Evolutionary conservation across 2,113 vertebrate genomes (phyloP).

Genomic region (Proterorhinus semilunaris): DNA sequence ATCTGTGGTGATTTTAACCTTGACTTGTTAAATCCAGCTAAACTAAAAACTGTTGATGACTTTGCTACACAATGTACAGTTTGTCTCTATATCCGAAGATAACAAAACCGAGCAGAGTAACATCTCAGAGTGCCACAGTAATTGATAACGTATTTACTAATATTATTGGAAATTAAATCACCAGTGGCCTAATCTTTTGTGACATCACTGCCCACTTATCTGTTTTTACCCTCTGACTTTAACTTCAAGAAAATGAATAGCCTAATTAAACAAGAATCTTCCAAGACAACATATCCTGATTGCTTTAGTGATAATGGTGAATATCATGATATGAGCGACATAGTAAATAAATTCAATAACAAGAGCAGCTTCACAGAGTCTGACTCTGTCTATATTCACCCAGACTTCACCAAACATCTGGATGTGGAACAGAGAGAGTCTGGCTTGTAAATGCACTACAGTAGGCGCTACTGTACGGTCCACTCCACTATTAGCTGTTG

Average conservation of each 20-base stretch:
- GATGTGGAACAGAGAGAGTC: constrained; percentile 29
- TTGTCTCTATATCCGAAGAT: neutral
- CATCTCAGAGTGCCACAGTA: neutral
- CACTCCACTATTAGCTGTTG: constrained; percentile 59
- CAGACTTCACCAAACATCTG: constrained; percentile 60
- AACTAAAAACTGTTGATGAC: neutral
- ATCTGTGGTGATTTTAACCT: neutral
- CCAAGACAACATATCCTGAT: too few relatives aligned
- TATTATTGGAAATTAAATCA: neutral
- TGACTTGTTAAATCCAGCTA: neutral
- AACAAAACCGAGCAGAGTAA: neutral
- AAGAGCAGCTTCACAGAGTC: constrained; percentile 34
- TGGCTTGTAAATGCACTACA: constrained; percentile 52
- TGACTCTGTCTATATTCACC: constrained; percentile 56
- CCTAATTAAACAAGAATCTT: too few relatives aligned
- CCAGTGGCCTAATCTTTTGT: neutral
- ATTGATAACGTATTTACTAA: neutral
- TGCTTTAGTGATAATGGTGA: too few relatives aligned
- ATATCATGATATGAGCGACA: too few relatives aligned
- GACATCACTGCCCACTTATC: neutral
- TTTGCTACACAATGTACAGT: neutral
- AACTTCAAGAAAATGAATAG: neutral
- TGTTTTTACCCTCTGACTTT: neutral
- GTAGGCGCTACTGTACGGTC: constrained; percentile 52
- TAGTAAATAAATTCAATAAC: neutral